These are phyloP conservation scores for Zosterops lateralis DNA, from an alignment of 2,113 vertebrate genomes.

Conservation along the genomic window DNA sequence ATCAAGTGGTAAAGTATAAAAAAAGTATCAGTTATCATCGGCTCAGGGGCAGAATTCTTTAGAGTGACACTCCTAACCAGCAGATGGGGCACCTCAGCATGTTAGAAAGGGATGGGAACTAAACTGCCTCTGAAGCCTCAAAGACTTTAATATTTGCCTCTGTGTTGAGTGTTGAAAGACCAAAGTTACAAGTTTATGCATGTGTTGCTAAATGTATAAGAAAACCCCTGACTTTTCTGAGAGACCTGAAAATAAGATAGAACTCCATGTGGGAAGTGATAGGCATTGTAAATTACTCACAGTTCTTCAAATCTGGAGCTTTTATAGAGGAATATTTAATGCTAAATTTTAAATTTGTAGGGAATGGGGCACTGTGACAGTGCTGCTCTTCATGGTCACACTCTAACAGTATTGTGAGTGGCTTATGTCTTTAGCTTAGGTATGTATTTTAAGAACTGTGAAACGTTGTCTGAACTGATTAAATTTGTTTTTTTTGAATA, in stretches of 20 bases:
- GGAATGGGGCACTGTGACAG: background rate
- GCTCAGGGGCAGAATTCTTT: background rate
- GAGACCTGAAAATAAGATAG: background rate
- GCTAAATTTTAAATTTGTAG: background rate
- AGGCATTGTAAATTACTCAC: background rate
- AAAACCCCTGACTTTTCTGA: background rate
- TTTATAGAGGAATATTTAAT: background rate
- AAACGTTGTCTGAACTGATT: background rate
- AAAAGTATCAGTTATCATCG: background rate
- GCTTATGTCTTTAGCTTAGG: background rate
- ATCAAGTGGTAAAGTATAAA: background rate
- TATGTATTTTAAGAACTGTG: background rate
- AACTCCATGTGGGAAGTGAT: background rate
- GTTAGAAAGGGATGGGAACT: background rate
- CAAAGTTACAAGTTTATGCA: background rate
- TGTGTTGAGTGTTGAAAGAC: background rate
- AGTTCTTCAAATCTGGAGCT: background rate
- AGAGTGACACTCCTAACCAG: background rate
- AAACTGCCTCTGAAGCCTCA: background rate
- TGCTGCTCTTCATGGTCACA: background rate
- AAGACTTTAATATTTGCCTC: background rate
- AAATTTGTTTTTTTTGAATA: background rate
- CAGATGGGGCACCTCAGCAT: conserved; percentile 22
- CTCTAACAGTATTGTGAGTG: background rate
- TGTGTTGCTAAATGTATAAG: background rate